Conservation (phyloP, 2,797 vertebrate species). For the Trematomus bernacchii region DNA sequence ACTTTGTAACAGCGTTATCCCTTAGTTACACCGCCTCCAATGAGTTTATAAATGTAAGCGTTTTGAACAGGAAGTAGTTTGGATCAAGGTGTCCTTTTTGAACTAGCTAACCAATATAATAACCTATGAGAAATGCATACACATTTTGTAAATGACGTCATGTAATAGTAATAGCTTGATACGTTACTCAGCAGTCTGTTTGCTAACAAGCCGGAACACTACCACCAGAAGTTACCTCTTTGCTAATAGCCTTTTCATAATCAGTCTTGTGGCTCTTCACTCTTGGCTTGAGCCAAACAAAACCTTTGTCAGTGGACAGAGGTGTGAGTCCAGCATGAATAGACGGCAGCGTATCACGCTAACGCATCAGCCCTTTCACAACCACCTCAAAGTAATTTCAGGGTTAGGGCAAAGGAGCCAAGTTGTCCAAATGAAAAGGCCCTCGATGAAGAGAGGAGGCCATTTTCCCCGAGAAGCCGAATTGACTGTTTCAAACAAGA, state of each 20-base stretch:
- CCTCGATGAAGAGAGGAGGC: constrained; percentile 77
- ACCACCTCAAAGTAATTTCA: constrained; percentile 80
- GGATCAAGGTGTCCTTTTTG: no score
- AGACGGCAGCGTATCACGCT: constrained; percentile 52
- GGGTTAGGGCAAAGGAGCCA: constrained; percentile 79
- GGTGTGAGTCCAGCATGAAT: constrained; percentile 57
- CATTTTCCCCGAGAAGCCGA: constrained; percentile 76
- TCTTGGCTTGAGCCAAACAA: constrained; percentile 29
- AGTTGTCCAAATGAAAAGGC: constrained; percentile 81
- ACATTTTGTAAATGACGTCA: background rate
- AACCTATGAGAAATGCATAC: background rate
- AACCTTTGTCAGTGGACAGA: constrained; percentile 41
- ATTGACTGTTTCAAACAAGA: constrained; percentile 83
- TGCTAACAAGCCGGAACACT: constrained; percentile 1
- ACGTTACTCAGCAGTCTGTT: background rate
- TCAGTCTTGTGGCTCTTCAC: background rate
- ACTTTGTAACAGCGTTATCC: background rate
- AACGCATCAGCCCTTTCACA: constrained; percentile 67
- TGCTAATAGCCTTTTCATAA: constrained; percentile 30
- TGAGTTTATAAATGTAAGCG: background rate
- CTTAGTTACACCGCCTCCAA: background rate
- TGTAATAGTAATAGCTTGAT: no score
- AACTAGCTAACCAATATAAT: no score
- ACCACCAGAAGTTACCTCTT: background rate
- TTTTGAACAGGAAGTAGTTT: background rate